Conservation (phyloP, 2,888 invertebrate genomes). For the Papilio demoleus region DNA sequence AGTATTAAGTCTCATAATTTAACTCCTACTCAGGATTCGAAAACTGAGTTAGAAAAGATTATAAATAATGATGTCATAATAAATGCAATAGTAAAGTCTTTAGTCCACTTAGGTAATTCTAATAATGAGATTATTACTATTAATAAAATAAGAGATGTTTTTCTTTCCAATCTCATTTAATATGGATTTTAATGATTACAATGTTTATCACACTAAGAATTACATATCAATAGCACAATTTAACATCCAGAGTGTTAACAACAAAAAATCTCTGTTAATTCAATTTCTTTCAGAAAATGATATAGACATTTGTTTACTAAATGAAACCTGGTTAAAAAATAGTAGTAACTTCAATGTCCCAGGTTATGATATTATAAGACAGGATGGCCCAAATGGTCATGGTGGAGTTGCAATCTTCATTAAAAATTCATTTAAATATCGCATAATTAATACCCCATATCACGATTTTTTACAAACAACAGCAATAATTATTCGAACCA, state of each 20-base stretch:
- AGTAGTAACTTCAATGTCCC: neutral
- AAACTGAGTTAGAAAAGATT: too few species aligned
- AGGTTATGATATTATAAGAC: too few species aligned
- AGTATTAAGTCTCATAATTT: neutral
- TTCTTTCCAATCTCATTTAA: neutral
- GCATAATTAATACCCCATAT: too few species aligned
- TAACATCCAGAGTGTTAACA: slow-evolving; percentile 25
- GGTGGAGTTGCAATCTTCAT: too few species aligned
- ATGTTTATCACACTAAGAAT: too few species aligned
- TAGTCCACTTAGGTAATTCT: too few species aligned
- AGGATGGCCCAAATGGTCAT: too few species aligned
- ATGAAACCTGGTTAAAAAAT: slow-evolving; percentile 3
- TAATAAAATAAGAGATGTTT: neutral
- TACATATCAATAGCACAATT: too few species aligned
- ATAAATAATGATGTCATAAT: neutral
- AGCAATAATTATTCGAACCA: slow-evolving; percentile 24
- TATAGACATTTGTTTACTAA: slow-evolving; percentile 13
- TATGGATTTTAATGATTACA: neutral
- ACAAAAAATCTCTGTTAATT: neutral
- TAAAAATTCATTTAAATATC: too few species aligned
- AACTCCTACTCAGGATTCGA: too few species aligned
- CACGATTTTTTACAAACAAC: slow-evolving; percentile 38
- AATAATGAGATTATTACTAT: too few species aligned
- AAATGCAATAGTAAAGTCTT: too few species aligned
- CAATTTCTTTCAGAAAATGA: slow-evolving; percentile 1